A percentile compares a stretch with the other conserved stretches of the same genome.
Evolutionary conservation across 2,888 invertebrate genomes (phyloP).

Genomic region (Choristoneura rosaceana): DNA sequence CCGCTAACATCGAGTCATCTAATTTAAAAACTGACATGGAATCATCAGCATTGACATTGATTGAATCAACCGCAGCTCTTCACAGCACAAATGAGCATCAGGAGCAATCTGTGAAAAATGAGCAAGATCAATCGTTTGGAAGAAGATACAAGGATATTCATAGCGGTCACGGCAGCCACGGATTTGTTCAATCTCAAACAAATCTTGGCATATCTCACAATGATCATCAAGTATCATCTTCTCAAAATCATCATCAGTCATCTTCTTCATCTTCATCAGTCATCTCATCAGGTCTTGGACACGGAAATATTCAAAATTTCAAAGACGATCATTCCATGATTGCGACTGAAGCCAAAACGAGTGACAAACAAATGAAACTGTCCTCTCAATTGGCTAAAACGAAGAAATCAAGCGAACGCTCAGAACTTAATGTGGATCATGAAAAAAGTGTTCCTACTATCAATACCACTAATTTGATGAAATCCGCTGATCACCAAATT

Average conservation of each 20-base stretch:
- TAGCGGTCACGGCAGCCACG: background rate
- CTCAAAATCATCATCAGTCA: no score
- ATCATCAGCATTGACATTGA: slow-evolving; percentile 32
- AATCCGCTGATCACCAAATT: slow-evolving; percentile 34
- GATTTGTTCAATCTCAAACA: background rate
- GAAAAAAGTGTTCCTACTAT: slow-evolving; percentile 33
- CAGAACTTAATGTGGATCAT: slow-evolving; percentile 24
- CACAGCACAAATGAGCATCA: slow-evolving; percentile 12
- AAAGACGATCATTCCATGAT: slow-evolving; percentile 2
- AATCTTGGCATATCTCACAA: background rate
- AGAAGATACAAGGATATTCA: background rate
- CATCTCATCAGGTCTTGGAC: background rate
- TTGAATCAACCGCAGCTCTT: slow-evolving; percentile 14
- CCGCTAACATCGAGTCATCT: slow-evolving; percentile 1
- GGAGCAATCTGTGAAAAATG: slow-evolving; percentile 21
- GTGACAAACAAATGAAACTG: slow-evolving; percentile 2
- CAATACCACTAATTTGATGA: slow-evolving; percentile 42
- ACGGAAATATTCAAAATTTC: background rate
- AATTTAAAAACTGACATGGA: slow-evolving; percentile 34
- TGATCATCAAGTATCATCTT: no score
- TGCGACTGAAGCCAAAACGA: background rate
- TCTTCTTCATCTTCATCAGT: no score
- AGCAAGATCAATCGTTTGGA: background rate
- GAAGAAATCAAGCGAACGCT: slow-evolving; percentile 30
- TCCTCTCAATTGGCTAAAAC: background rate